A percentile compares a stretch with the other conserved stretches of the same genome.
phyloP scores from a whole-genome alignment of 92 coral and sea anemone species.

The Isaurus tuberculatus region DNA sequence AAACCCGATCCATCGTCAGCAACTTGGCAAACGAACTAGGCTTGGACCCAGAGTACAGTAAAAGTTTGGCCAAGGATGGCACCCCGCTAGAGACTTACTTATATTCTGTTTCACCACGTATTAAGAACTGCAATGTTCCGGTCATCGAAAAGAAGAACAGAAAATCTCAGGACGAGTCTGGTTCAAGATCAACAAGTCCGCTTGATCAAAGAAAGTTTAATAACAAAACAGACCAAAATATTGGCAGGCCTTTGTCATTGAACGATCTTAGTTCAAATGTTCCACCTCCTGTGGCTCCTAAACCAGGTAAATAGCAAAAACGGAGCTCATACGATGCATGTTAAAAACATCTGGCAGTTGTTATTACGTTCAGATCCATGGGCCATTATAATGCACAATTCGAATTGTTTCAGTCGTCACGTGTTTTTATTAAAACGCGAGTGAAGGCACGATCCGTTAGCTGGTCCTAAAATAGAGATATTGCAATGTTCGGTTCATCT shows the following conservation, averaged over 20 bases:
- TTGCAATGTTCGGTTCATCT: too few species aligned
- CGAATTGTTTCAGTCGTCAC: too few species aligned
- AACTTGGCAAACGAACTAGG: conserved; percentile 69
- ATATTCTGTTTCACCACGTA: conserved; percentile 71
- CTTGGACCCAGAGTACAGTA: conserved; percentile 63
- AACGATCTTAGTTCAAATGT: conserved; percentile 63
- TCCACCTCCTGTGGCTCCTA: conserved; percentile 78
- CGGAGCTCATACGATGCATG: neutral
- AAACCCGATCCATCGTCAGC: conserved; percentile 69
- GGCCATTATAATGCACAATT: neutral
- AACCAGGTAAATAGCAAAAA: conserved; percentile 52
- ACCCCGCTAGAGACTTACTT: conserved; percentile 58
- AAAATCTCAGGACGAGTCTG: neutral
- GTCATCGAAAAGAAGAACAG: neutral
- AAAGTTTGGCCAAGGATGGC: conserved; percentile 56
- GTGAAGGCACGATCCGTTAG: too few species aligned
- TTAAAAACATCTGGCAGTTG: neutral
- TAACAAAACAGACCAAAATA: conserved; percentile 22
- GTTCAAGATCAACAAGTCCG: neutral
- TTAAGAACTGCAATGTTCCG: conserved; percentile 13
- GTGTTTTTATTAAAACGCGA: too few species aligned
- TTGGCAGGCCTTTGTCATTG: conserved; percentile 71
- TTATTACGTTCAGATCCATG: neutral
- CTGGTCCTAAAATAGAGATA: too few species aligned
- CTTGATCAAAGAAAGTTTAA: conserved; percentile 11